These are phyloP conservation scores for Cebidichthys violaceus DNA, from an alignment of 2,113 vertebrate genomes.

Conservation along the genomic window DNA sequence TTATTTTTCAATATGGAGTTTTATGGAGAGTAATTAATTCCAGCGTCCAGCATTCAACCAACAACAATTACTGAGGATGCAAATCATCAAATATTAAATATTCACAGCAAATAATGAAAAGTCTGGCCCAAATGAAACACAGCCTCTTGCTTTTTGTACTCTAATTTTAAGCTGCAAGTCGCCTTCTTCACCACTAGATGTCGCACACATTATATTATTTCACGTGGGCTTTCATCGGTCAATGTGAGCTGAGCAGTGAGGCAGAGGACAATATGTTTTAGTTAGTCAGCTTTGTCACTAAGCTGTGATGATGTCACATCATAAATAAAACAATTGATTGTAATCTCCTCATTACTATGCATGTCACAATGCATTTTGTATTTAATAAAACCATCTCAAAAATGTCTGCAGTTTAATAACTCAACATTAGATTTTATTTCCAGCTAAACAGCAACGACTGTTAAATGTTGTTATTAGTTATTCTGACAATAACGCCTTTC, in stretches of 20 bases:
- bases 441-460: not conserved
- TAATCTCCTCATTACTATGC: not conserved
- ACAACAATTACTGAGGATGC: not conserved
- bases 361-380: not conserved
- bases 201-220: conserved; percentile 25
- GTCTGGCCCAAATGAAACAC: not conserved
- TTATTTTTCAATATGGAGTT: not conserved
- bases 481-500: not conserved
- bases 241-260: not conserved
- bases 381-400: not conserved
- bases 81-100: not conserved
- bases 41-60: not conserved
- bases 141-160: not conserved
- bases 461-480: not conserved
- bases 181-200: conserved; percentile 29
- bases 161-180: not conserved
- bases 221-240: not conserved
- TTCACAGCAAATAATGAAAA: not conserved
- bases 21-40: not conserved
- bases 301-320: not conserved
- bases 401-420: not conserved
- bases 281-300: not conserved
- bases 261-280: not conserved
- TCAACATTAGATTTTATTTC: not conserved
- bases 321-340: not conserved